A percentile compares a stretch with the other conserved stretches of the same genome.
These are phyloP conservation scores for Falco naumanni DNA, from an alignment of 2,797 vertebrate species.

Conservation along the genomic window DNA sequence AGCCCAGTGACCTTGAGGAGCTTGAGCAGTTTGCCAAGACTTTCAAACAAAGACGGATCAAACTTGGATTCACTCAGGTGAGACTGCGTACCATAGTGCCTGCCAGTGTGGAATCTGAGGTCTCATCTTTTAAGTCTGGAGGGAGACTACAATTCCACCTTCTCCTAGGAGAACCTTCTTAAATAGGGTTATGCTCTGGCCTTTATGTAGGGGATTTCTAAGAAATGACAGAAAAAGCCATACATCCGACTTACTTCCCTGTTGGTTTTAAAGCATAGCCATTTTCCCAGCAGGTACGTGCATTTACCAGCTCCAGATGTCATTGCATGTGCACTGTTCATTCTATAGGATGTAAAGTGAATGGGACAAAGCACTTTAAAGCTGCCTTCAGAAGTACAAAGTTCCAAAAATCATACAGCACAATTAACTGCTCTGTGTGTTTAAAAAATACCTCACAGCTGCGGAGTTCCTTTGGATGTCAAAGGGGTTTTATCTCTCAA, in stretches of 20 bases:
- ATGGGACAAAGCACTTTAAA: conserved; percentile 65
- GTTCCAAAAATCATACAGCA: conserved; percentile 57
- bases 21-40: conserved; percentile 99
- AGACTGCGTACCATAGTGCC: conserved; percentile 30
- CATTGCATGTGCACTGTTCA: conserved; percentile 51
- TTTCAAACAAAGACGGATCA: conserved; percentile 99
- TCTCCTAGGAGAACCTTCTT: conserved; percentile 8
- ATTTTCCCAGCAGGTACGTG: conserved; percentile 63
- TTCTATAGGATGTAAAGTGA: conserved; percentile 56
- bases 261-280: conserved; percentile 52
- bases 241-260: conserved; percentile 40
- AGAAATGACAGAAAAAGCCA: conserved; percentile 34
- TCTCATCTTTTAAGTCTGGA: conserved; percentile 52
- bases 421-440: conserved; percentile 33
- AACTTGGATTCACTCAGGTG: conserved; percentile 99
- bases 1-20: conserved; percentile 99
- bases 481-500: conserved; percentile 36
- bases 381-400: conserved; percentile 53
- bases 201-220: conserved; percentile 47
- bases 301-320: conserved; percentile 45
- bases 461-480: conserved; percentile 25
- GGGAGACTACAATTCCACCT: conserved; percentile 9
- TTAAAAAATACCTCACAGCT: conserved; percentile 11
- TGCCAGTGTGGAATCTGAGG: conserved; percentile 40
- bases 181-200: conserved; percentile 26